phyloP scores from a whole-genome alignment of 2,888 invertebrate species.

The Caenorhabditis zanzibari region DNA sequence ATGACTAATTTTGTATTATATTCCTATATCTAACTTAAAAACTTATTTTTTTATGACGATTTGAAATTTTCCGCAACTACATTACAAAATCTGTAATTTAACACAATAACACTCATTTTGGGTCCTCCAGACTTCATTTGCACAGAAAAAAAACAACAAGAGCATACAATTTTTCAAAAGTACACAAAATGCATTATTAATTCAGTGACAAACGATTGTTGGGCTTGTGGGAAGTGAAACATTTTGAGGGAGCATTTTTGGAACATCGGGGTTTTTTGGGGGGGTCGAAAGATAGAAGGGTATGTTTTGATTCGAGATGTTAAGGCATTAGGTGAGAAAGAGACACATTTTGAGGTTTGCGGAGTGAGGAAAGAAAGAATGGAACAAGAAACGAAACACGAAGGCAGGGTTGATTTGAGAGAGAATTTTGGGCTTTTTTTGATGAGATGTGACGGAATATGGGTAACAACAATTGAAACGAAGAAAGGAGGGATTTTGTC shows the following conservation, averaged over 20 bases:
- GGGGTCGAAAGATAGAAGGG: conserved; percentile 28
- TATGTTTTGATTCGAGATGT: conserved; percentile 5
- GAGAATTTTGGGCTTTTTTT: too few species aligned
- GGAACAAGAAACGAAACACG: not conserved
- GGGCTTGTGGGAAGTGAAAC: conserved; percentile 32
- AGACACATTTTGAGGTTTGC: conserved; percentile 50
- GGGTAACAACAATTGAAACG: conserved; percentile 6
- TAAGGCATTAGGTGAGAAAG: conserved; percentile 3
- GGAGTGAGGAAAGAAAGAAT: not conserved
- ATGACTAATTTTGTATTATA: too few species aligned
- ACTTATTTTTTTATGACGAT: too few species aligned
- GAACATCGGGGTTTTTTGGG: conserved; percentile 30
- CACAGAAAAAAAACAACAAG: conserved; percentile 36
- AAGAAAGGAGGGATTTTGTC: conserved; percentile 49
- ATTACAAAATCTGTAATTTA: not conserved
- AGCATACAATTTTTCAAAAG: conserved; percentile 18
- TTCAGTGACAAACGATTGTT: conserved; percentile 36
- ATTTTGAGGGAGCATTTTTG: conserved; percentile 1
- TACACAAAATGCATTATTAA: conserved; percentile 16
- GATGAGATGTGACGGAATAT: conserved; percentile 12
- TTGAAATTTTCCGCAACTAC: not conserved
- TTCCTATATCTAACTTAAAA: too few species aligned
- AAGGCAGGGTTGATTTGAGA: conserved; percentile 21
- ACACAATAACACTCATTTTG: conserved; percentile 19
- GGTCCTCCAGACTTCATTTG: conserved; percentile 62